A percentile compares a stretch with the other conserved stretches of the same genome.
These are phyloP conservation scores for Linyphia triangularis DNA, from an alignment of 2,888 invertebrate species.

Conservation along the genomic window DNA sequence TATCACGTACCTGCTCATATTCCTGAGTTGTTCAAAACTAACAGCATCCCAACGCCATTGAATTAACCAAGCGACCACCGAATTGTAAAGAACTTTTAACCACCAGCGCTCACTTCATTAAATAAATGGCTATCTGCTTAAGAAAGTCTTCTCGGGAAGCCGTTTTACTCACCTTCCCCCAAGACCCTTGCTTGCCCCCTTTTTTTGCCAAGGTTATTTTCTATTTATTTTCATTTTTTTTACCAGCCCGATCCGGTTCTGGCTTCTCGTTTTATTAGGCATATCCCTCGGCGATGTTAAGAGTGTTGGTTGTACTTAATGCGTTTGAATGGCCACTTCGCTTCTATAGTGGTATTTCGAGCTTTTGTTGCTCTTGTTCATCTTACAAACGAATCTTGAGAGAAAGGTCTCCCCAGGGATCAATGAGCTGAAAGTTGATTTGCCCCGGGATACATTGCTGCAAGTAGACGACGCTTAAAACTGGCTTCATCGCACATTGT, in stretches of 20 bases:
- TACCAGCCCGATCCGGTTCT: conserved; percentile 65
- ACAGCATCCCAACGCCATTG: conserved; percentile 7
- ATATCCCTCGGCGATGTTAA: conserved; percentile 42
- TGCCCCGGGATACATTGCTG: conserved; percentile 36
- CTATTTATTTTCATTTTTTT: conserved; percentile 45
- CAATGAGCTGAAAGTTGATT: conserved; percentile 69
- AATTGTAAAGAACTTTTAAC: conserved; percentile 10
- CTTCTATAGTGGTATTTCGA: conserved; percentile 24
- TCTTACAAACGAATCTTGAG: background rate
- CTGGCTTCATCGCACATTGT: conserved; percentile 13
- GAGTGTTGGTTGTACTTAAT: conserved; percentile 49
- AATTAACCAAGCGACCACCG: background rate
- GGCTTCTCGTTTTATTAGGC: conserved; percentile 59
- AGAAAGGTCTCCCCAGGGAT: conserved; percentile 32
- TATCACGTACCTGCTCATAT: conserved; percentile 49
- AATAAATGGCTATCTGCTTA: conserved; percentile 40
- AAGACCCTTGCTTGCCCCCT: conserved; percentile 39
- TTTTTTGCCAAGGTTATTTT: conserved; percentile 70
- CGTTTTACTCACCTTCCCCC: conserved; percentile 42
- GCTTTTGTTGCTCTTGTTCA: conserved; percentile 43
- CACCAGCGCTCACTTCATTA: conserved; percentile 59
- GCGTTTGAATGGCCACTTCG: conserved; percentile 29
- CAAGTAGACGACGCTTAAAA: conserved; percentile 43
- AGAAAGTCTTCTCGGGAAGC: conserved; percentile 31
- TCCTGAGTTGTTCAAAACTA: conserved; percentile 1